Base-by-base conservation (phyloP, 2,113 vertebrate genomes). In the Engraulis encrasicolus region DNA sequence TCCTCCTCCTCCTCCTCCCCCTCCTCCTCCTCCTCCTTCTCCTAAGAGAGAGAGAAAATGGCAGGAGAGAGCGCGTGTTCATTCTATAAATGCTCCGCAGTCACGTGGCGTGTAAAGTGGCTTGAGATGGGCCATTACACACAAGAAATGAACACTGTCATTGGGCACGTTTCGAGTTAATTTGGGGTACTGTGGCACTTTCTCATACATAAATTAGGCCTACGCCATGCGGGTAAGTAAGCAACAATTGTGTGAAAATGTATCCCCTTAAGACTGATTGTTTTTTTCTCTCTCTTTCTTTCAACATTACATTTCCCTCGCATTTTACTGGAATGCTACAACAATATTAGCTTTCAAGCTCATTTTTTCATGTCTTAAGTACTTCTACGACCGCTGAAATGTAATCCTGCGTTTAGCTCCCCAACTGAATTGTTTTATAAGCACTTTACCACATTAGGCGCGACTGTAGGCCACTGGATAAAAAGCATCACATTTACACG, bases 21-120 rank as follows among this genome's bases (percentile, higher is more conserved):
- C n/a, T n/a, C n/a, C n/a, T n/a, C n/a, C n/a, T n/a, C n/a, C n/a
- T n/a, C n/a, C n/a, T n/a, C n/a, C n/a, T n/a, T n/a, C n/a, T n/a
- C n/a, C n/a, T n/a, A n/a, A n/a, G n/a, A 84, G 36, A 81, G 17
- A 2, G 82, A 87, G 85, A 86, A 86, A 89, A 89, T 86, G n/a
- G n/a, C n/a, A n/a, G n/a, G n/a, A 78, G 66, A 74, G 34, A 17
- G 87, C 71, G 82, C 71, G 82, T 87, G 90, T 82, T 90, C 91
- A 93, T 89, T 88, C 90, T 92, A 90, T 91, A 90, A 89, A 93
- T 90, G 90, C 89, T 82, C 89, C 84, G 85, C 80, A 15, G 84
- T 81, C 89, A 89, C 17, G 81, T 84, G 88, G 83, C 86, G 91
- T 84, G 88, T 84, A 87, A 91, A 90, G 89, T 40, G 88, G 84